Evolutionary conservation across 2,113 vertebrate genomes (phyloP).

Genomic region (Ivindomyrus marchei): DNA sequence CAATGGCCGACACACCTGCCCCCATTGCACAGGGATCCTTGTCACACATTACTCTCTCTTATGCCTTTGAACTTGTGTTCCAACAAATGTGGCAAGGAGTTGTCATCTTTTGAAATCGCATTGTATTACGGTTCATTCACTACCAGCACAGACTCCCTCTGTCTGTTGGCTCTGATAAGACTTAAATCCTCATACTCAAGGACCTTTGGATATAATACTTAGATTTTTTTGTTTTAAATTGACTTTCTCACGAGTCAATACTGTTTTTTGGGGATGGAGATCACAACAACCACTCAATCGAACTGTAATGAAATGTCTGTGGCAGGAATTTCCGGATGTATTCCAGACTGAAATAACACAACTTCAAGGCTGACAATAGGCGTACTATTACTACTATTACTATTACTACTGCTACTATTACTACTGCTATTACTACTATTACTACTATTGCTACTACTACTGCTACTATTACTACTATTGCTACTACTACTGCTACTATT

Average conservation of each 20-base stretch:
- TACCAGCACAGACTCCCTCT: neutral
- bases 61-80: neutral
- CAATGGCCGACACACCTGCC: neutral
- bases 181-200: neutral
- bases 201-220: neutral
- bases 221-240: neutral
- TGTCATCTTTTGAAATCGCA: neutral
- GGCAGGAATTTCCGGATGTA: neutral
- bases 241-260: neutral
- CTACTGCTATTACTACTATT: neutral
- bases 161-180: neutral
- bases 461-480: neutral
- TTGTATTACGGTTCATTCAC: neutral
- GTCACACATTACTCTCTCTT: neutral
- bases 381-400: neutral
- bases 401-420: neutral
- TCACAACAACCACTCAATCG: neutral
- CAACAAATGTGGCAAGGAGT: neutral
- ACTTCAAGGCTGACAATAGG: neutral
- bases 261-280: neutral
- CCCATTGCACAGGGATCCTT: neutral
- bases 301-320: neutral
- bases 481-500: too few relatives aligned
- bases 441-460: neutral
- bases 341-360: neutral